Base-by-base conservation (phyloP, 2,888 invertebrate species). In the Thereva nobilitata region DNA sequence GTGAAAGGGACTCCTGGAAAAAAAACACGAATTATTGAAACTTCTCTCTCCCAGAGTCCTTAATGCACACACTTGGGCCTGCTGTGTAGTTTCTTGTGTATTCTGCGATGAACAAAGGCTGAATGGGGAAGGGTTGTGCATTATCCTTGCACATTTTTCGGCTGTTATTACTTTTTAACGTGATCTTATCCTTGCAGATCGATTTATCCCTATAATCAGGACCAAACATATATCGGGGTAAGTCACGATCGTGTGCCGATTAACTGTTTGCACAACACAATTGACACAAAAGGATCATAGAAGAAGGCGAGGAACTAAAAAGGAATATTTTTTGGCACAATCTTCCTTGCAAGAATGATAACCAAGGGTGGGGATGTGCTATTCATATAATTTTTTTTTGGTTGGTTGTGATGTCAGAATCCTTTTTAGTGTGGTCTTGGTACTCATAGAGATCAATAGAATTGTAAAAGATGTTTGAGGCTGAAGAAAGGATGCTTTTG, bases 141-240 rank as follows among this genome's bases (percentile, higher is more conserved):
- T 53, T 53, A 53, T 53, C 53, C 38, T 53, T 53, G 10, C 49
- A 50, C 50, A 41, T 50, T 61, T 49, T 41, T 9, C 61, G 49
- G 41, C 50, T 61, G 61, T 50, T 50, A 61, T 61, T 61, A 10
- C 23, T 50, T 61, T 61, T 61, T 61, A 61, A 61, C 61, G 61
- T 61, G 61, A 61, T 61, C 41, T 50, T 40, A 47, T 23, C 50
- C 50, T n/a, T 40, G 50, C 50, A 34, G 61, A 61, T 61, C 61
- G 61, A 61, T 61, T 61, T 61, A 61, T 61, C 61, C 61, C 61
- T 50, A 41, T 61, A 61, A 61, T 61, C 61, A 23, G 50, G 61
- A 61, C 47, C 35, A 59, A 59, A 47, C 38, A 23, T 50, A 41
- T 8, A 50, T 50, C 35, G 61, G 50, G 61, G 44, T 61, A 49